Evolutionary conservation across 2,797 vertebrate species (phyloP), one percentile per base, ranked within the genome.

Genomic region (Miichthys miiuy): DNA sequence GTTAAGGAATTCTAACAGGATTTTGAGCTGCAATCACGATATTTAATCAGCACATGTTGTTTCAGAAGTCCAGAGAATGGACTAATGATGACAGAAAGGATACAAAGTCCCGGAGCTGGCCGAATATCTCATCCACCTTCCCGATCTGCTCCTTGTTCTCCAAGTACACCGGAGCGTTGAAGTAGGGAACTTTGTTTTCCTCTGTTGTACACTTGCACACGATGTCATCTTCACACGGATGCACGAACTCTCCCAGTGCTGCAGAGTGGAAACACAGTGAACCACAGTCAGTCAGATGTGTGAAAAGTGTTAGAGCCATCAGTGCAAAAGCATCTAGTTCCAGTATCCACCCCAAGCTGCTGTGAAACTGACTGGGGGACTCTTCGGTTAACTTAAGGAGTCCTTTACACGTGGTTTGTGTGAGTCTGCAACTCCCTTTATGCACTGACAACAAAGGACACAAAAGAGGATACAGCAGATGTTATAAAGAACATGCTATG

Each of bases 61-160:
- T 25, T 44, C 20, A 47, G n/a, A 65, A 7, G 5, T 42, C 10
- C 5, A 51, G 14, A 64, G 6, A 46, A 6, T 3, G 2, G 64
- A 27, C 27, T 11, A 13, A 14, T 0, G 1, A 10, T 1, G 25
- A 54, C 2, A 68, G 12, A 83, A 97, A 99, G 96, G 98, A 99
- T 99, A 99, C 98, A 94, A 99, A 99, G 82, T 98, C 97, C 72
- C 98, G 94, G 41, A 99, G 94, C 83, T 99, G 98, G 14, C 98
- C 98, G 1, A 99, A 99, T 89, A 99, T 99, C 92, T 99, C 98
- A 79, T 99, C 98, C 86, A 99, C 97, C 91, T 99, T 99, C 20
- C 98, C 98, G 16, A 99, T 98, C 88, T 99, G 98, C 73, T 99
- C 97, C 90, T 99, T 99, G 92, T 99, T 99, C 87, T 99, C 97